A percentile compares a stretch with the other conserved stretches of the same genome.
Conservation (phyloP, 2,888 invertebrate genomes). For the Dione vanillae region DNA sequence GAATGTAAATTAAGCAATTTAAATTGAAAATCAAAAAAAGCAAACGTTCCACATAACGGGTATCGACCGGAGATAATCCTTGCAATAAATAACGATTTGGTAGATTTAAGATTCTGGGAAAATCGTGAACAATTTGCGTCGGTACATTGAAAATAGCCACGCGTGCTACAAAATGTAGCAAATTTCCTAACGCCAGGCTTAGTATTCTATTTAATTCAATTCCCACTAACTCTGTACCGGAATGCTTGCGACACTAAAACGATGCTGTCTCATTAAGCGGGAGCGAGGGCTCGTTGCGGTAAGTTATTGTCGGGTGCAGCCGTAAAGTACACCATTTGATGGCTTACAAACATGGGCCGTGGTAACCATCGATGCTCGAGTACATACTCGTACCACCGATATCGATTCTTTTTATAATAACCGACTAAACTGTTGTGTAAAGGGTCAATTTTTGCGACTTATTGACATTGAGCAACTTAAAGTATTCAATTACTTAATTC, state of each 20-base stretch:
- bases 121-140: conserved; percentile 36
- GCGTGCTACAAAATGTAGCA: conserved; percentile 33
- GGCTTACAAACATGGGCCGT: conserved; percentile 59
- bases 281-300: conserved; percentile 73
- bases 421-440: conserved; percentile 41
- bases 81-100: conserved; percentile 19
- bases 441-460: conserved; percentile 47
- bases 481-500: conserved; percentile 59
- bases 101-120: conserved; percentile 19
- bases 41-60: conserved; percentile 10
- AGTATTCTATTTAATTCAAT: conserved; percentile 29
- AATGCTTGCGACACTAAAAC: conserved; percentile 71
- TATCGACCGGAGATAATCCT: conserved; percentile 28
- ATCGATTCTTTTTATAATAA: conserved; percentile 26
- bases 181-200: conserved; percentile 30
- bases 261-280: conserved; percentile 75
- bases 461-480: conserved; percentile 40
- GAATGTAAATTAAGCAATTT: conserved; percentile 31
- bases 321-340: conserved; percentile 77
- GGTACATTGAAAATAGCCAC: conserved; percentile 29
- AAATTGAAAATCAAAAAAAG: conserved; percentile 24
- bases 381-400: conserved; percentile 23
- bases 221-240: conserved; percentile 55
- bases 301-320: conserved; percentile 71
- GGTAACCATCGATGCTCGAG: conserved; percentile 39